Evolutionary conservation across 1,140 invertebrate genomes (phyloP), one percentile per base, ranked within the genome.

Genomic region (Bombus soroeensis): DNA sequence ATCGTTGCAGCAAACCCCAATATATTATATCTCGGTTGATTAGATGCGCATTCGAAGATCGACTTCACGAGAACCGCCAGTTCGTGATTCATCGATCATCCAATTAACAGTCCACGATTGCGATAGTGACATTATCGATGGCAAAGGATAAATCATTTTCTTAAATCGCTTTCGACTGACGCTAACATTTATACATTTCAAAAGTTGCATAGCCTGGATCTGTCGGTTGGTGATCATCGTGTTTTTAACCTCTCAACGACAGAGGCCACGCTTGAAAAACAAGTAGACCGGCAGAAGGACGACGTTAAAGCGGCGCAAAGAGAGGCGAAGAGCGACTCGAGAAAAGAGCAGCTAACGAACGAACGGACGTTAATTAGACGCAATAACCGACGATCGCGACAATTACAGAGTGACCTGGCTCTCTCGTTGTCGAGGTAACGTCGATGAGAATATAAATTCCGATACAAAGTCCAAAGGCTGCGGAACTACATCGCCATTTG

Each of bases 321-420:
- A 28, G 59, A 47, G 53, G 41, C 53, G 18, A 53, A 70, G 41
- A n/a, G 39, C n/a, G 64, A 12, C 43, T 18, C 18, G 53, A 47
- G 66, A 22, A 81, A 78, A 47, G 57, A 68, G 57, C 66, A 62
- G 57, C 47, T 86, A 82, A 85, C 83, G 83, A 89, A 79, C 74
- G 77, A 89, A 79, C 77, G 77, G 66, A 72, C 87, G 87, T 85
- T 89, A 92, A 92, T 92, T 92, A 90, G 83, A 83, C 85, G 47
- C 76, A 73, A 88, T 89, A 88, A 89, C 81, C 85, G 86, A 86
- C 82, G 64, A 90, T 89, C 81, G 83, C 75, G 85, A 87, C 89
- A 87, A 86, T 89, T 86, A 85, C 73, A 83, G 53, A 75, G 39
- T 37, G 41, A 9, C 37, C 22, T 43, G 10, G 32, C 25, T 32